Evolutionary conservation across 2,113 vertebrate genomes (phyloP).

Genomic region (Heterocephalus glaber): DNA sequence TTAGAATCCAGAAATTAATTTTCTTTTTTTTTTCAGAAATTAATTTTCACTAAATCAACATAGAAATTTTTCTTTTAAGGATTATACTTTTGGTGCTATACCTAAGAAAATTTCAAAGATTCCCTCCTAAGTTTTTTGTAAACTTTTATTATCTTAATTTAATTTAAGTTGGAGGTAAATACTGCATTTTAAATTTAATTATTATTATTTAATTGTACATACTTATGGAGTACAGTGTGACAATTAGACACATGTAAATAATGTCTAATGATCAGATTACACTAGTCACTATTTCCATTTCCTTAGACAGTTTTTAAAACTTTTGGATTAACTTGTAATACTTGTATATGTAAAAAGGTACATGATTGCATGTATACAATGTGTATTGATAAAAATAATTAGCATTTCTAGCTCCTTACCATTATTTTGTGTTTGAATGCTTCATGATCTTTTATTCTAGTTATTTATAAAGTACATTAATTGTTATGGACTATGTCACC

Average conservation of each 20-base stretch:
- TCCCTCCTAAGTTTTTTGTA: background rate
- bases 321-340: background rate
- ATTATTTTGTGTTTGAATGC: background rate
- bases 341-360: background rate
- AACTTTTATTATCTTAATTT: background rate
- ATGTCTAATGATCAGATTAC: background rate
- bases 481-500: background rate
- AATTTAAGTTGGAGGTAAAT: background rate
- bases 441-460: background rate
- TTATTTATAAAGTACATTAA: background rate
- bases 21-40: background rate
- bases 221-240: background rate
- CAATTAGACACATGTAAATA: background rate
- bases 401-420: background rate
- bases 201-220: background rate
- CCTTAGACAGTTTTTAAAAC: background rate
- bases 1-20: background rate
- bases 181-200: background rate
- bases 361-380: background rate
- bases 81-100: background rate
- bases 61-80: background rate
- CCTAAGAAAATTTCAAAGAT: background rate
- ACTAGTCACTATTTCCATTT: background rate
- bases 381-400: background rate
- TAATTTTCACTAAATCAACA: background rate